phyloP scores from a whole-genome alignment of 2,113 vertebrate species.

The Brevimyrus niger region DNA sequence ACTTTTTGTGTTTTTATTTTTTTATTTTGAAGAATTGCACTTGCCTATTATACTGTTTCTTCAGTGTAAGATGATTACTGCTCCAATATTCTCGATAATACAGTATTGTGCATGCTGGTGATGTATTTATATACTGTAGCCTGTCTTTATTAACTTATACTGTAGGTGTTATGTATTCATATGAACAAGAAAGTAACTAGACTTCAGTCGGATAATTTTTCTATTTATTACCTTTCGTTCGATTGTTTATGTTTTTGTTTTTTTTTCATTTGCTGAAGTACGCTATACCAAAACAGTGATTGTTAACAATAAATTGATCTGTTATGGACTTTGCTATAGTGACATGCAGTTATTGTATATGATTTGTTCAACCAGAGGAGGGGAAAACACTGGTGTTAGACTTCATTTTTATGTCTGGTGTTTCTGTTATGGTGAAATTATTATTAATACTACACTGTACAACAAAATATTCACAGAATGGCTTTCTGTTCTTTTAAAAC shows the following conservation, averaged over 20 bases:
- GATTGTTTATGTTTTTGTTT: slow-evolving; percentile 68
- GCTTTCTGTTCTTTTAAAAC: slow-evolving; percentile 59
- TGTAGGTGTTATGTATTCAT: slow-evolving; percentile 98
- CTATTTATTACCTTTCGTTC: slow-evolving; percentile 76
- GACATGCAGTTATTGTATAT: slow-evolving; percentile 82
- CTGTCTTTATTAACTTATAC: slow-evolving; percentile 97
- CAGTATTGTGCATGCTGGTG: slow-evolving; percentile 98
- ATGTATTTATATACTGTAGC: slow-evolving; percentile 99
- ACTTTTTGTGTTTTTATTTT: slow-evolving; percentile 59
- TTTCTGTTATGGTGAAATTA: slow-evolving; percentile 74
- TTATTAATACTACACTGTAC: slow-evolving; percentile 63
- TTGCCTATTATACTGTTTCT: slow-evolving; percentile 91
- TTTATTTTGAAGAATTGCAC: slow-evolving; percentile 79
- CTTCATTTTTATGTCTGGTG: slow-evolving; percentile 80
- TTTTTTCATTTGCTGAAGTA: slow-evolving; percentile 76
- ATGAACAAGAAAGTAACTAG: slow-evolving; percentile 79
- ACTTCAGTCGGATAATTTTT: slow-evolving; percentile 79
- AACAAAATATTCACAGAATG: slow-evolving; percentile 63
- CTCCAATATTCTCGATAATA: slow-evolving; percentile 92
- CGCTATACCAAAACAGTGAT: slow-evolving; percentile 89
- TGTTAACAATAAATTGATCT: slow-evolving; percentile 90
- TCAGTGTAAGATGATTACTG: slow-evolving; percentile 87
- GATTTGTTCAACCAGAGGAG: slow-evolving; percentile 62
- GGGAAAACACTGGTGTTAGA: slow-evolving; percentile 76
- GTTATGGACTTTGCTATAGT: slow-evolving; percentile 88